These are phyloP conservation scores for Mesocentrotus franciscanus DNA, from an alignment of 53 echinoderm and acorn worm genomes.

Conservation along the genomic window DNA sequence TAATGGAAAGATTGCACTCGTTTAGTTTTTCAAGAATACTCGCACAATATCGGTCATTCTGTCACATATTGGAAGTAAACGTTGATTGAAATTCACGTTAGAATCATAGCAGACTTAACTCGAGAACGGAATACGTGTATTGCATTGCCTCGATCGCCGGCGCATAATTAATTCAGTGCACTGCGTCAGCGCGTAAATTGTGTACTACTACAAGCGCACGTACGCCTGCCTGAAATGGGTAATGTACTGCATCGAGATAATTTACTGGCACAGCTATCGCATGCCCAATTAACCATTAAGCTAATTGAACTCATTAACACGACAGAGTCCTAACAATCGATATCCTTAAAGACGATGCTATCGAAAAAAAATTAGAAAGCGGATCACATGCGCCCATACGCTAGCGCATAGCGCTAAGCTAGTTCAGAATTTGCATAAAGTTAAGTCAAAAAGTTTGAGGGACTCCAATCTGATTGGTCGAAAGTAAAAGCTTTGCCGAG, in stretches of 20 bases:
- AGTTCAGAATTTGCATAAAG: no score
- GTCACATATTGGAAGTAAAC: not conserved
- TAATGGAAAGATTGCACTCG: not conserved
- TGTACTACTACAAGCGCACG: not conserved
- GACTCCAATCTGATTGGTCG: not conserved
- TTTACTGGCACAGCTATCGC: not conserved
- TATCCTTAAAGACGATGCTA: conserved; percentile 1
- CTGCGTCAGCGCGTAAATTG: not conserved
- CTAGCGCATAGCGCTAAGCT: not conserved
- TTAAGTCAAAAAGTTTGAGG: not conserved
- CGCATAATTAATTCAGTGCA: not conserved
- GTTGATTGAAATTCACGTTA: not conserved
- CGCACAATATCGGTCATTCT: not conserved
- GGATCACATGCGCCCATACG: not conserved
- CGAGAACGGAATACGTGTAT: no score
- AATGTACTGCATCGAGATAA: not conserved
- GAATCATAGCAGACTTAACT: not conserved
- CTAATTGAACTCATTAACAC: conserved; percentile 2
- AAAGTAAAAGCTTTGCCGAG: not conserved
- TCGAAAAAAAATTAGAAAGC: not conserved
- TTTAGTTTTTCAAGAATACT: not conserved
- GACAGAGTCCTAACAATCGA: not conserved
- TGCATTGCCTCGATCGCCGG: no score
- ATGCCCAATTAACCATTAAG: not conserved
- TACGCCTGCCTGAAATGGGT: not conserved